Evolutionary conservation across 2,888 invertebrate genomes (phyloP).

Genomic region (Auanema freiburgensis): DNA sequence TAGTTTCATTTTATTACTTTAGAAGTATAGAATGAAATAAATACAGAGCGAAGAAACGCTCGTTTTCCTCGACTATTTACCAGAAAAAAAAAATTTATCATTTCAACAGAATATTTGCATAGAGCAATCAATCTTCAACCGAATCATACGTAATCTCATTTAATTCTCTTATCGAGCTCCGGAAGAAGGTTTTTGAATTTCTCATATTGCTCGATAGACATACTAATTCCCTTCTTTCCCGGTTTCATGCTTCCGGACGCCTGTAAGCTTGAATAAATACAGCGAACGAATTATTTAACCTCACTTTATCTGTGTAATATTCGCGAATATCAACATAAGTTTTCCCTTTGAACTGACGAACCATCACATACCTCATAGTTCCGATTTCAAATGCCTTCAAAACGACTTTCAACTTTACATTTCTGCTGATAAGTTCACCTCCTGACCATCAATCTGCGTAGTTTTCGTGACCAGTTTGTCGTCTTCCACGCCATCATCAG

Average conservation of each 20-base stretch:
- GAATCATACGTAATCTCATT: too few relatives aligned
- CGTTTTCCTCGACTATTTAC: too few relatives aligned
- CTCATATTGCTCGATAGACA: constrained; percentile 47
- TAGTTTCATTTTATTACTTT: too few relatives aligned
- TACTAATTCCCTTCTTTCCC: constrained; percentile 53
- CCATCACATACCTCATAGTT: constrained; percentile 40
- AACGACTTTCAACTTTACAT: too few relatives aligned
- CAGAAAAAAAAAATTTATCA: too few relatives aligned
- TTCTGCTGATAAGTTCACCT: not conserved
- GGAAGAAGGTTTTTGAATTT: constrained; percentile 41
- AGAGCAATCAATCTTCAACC: too few relatives aligned
- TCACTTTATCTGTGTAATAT: constrained; percentile 55
- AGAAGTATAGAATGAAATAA: too few relatives aligned
- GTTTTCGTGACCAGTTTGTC: constrained; percentile 8
- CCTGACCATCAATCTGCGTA: not conserved
- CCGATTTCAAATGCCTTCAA: constrained; percentile 49
- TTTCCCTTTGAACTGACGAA: constrained; percentile 47
- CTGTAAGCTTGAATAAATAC: constrained; percentile 21
- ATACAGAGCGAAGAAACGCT: too few relatives aligned
- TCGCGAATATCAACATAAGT: constrained; percentile 54
- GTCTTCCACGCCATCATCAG: constrained; percentile 13
- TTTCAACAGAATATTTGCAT: too few relatives aligned
- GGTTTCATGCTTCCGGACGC: constrained; percentile 50
- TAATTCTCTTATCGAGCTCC: constrained; percentile 33
- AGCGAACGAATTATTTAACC: not conserved